These are phyloP conservation scores for Pseudopipra pipra DNA, from an alignment of 2,113 vertebrate species.

Conservation along the genomic window DNA sequence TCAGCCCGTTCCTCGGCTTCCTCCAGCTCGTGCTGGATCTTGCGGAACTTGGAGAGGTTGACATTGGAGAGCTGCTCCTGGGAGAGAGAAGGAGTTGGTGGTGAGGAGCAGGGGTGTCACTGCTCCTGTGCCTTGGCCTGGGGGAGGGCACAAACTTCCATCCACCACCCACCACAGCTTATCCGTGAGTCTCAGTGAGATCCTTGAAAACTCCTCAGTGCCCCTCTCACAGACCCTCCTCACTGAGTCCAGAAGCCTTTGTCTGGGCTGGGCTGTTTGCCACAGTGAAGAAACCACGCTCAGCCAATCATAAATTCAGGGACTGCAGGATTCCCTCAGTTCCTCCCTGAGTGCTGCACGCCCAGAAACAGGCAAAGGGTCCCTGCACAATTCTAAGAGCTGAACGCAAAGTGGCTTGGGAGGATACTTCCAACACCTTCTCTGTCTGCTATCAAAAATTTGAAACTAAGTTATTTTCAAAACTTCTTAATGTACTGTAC, in stretches of 20 bases:
- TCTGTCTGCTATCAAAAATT: background rate
- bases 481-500: background rate
- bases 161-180: background rate
- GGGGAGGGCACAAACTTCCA: background rate
- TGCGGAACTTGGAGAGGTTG: constrained; percentile 66
- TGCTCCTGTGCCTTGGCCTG: rapidly evolving
- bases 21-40: background rate
- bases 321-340: background rate
- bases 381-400: background rate
- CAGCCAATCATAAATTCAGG: background rate
- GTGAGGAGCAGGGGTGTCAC: background rate
- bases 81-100: background rate
- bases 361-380: background rate
- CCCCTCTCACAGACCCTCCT: background rate
- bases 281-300: background rate
- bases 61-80: background rate
- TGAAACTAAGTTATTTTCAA: background rate
- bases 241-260: background rate
- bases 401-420: background rate
- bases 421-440: background rate
- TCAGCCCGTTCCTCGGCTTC: constrained; percentile 74
- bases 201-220: background rate
- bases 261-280: background rate
- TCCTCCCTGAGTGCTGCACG: background rate
- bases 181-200: background rate